These are phyloP conservation scores for Hoplostethus atlanticus DNA, from an alignment of 2,797 vertebrate genomes.

Conservation along the genomic window DNA sequence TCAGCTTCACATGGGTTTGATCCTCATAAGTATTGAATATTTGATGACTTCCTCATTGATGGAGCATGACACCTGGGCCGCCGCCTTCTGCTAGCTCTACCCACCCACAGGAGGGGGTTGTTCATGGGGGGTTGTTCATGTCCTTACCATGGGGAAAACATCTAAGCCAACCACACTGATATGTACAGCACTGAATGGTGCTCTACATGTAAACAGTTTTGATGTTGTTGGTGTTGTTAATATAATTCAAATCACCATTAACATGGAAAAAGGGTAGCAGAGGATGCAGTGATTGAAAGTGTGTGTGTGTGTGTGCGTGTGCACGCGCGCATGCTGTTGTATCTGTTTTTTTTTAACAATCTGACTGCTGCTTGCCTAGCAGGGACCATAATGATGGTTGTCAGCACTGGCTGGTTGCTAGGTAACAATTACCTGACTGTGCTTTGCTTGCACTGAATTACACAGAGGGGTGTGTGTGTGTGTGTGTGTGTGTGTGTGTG, in stretches of 20 bases:
- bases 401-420: conserved; percentile 87
- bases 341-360: conserved; percentile 70
- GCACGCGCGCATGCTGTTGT: conserved; percentile 52
- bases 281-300: conserved; percentile 33
- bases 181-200: conserved; percentile 6
- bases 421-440: conserved; percentile 88
- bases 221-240: conserved; percentile 20
- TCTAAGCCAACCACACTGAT: conserved; percentile 66
- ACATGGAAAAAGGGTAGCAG: conserved; percentile 12
- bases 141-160: conserved; percentile 43
- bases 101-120: conserved; percentile 46
- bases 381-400: conserved; percentile 82
- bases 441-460: conserved; percentile 81
- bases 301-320: conserved; percentile 5
- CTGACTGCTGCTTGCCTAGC: conserved; percentile 81
- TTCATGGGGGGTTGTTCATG: conserved; percentile 41
- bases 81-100: conserved; percentile 46
- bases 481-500: conserved; percentile 43
- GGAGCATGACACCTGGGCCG: conserved; percentile 76
- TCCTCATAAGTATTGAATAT: conserved; percentile 81
- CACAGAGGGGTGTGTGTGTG: conserved; percentile 62
- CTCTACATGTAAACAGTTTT: conserved; percentile 19
- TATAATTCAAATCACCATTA: conserved; percentile 39
- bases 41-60: conserved; percentile 82
- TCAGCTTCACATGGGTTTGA: conserved; percentile 65